Evolutionary conservation across 1,140 invertebrate species (phyloP), one percentile per base, ranked within the genome.

Genomic region (Eriocheir sinensis): DNA sequence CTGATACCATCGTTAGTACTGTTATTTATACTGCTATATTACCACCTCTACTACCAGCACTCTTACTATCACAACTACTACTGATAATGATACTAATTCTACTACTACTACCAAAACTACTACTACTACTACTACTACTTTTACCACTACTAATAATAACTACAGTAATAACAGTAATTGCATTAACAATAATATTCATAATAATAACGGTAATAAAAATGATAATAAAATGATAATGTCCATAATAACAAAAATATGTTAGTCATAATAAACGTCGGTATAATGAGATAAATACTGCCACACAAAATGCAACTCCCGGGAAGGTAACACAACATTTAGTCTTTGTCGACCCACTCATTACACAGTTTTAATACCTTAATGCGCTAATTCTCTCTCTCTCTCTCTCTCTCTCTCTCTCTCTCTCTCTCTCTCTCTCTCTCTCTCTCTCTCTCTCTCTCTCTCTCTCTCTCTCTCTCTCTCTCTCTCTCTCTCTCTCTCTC

Each of bases 381-480:
- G 21, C 48, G 48, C 60, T 72, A 27, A n/a, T 6, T 72, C 60
- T 72, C 60, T 21, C 21, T 21, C 1, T 21, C 12, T 72, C 21
- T 72, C 53, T 21, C 6, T 72, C 53, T 72, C 53, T 72, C 60
- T 72, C 60, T 72, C 60, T 72, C 60, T 72, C 60, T 72, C 60
- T 72, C 60, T 72, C 60, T 72, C 60, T 72, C 60, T 72, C 60
- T 72, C 60, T 72, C 60, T 72, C 60, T 72, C 60, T 72, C 60
- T 72, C 60, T 72, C 60, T 72, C 60, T 72, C 60, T 72, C 60
- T 72, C 60, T 72, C 60, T 72, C 60, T 72, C 60, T 72, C 60
- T 72, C 60, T 72, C 60, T 72, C 60, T 72, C 60, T 72, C 60
- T 72, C 60, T 72, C 60, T 72, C 9, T 72, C 60, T 72, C 9